phyloP scores from a whole-genome alignment of 2,888 invertebrate genomes.

The Allacma fusca region DNA sequence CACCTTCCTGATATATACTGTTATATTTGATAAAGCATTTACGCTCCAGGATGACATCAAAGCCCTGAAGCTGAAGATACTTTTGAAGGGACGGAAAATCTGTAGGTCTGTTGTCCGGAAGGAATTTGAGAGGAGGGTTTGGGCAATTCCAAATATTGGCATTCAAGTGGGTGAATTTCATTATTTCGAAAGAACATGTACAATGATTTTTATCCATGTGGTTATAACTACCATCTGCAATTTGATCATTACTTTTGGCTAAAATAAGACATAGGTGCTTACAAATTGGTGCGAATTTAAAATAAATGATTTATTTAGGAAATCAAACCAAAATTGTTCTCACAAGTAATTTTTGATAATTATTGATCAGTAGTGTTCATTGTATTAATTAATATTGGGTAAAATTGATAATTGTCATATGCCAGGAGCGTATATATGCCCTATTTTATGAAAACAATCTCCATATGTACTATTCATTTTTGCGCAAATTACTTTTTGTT shows the following conservation, averaged over 20 bases:
- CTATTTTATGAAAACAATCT: no score
- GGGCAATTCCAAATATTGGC: background rate
- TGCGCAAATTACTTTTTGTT: no score
- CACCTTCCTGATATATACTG: background rate
- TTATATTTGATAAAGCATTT: slow-evolving; percentile 9
- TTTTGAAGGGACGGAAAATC: background rate
- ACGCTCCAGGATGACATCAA: background rate
- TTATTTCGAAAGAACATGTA: background rate
- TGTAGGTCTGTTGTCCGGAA: background rate
- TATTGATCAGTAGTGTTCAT: no score
- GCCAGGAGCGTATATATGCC: no score
- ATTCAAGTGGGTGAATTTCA: background rate
- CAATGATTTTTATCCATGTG: background rate
- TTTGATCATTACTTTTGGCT: background rate
- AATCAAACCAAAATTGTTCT: no score
- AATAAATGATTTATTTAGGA: no score
- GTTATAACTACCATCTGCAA: background rate
- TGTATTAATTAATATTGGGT: no score
- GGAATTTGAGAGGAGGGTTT: background rate
- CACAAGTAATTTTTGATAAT: no score
- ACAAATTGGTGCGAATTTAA: no score
- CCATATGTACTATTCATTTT: no score
- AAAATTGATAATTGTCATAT: no score
- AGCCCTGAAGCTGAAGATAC: background rate
- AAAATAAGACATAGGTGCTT: no score